Base-by-base conservation (phyloP, 2,888 invertebrate species). In the Drosophila parthenogenetica region DNA sequence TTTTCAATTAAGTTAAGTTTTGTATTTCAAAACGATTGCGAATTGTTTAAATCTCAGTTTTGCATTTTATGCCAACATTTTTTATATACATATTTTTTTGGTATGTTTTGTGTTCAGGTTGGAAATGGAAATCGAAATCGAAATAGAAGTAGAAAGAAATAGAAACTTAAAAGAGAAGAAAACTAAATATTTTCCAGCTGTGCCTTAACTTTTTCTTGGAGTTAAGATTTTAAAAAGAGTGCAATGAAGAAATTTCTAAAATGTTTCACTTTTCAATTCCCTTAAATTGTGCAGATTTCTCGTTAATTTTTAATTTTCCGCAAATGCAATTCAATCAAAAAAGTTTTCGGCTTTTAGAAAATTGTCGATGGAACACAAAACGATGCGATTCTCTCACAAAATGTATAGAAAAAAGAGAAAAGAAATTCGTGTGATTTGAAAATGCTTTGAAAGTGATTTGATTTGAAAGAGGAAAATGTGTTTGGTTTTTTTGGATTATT, bases 1-100 rank as follows among this genome's bases (percentile, higher is more conserved):
- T 67, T 49, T 70, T 65, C 69, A 14, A 53, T 74, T 64, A 68
- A 17, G 54, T 66, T 19, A 51, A 14, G 51, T 51, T 53, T 53
- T 73, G 60, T 43, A 62, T 67, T 62, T 45, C 25, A 51, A 66
- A 39, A 70, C 66, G 69, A 70, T 83, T 84, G 74, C 70, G 69
- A 77, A 76, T 79, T 81, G 63, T 17, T 57, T 74, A 53, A 42
- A 69, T 73, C 55, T 49, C 70, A 79, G 84, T 89, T 88, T 82
- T 79, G 82, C 81, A 86, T 87, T 86, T 88, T 90, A 91, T 92
- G 91, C 91, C 91, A 91, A 92, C 91, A 91, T 91, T 91, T 91
- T 87, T 79, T 79, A 2, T 29, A 8, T 3, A 5, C 5, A 5
- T 29, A 4, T 29, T 1, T 72, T 76, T 49, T 32, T 49, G 2